Conservation (phyloP, 2,888 invertebrate genomes). For the Myopa tessellatipennis region DNA sequence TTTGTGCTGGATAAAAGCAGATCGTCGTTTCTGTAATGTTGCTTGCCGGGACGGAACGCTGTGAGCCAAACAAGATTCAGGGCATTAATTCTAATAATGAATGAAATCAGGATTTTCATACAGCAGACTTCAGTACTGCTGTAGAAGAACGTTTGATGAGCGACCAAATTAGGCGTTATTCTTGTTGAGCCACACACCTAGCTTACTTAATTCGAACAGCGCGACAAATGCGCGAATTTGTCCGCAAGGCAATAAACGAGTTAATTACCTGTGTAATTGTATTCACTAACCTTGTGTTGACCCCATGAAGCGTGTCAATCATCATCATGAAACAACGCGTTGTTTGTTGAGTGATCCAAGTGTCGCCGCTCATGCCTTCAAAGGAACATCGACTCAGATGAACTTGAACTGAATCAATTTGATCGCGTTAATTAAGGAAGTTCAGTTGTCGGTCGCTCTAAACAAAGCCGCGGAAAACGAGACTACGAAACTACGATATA, state of each 20-base stretch:
- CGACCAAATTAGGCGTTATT: too few relatives aligned
- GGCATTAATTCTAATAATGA: too few relatives aligned
- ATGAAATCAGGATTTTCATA: too few relatives aligned
- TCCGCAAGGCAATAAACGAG: not conserved
- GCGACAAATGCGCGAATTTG: not conserved
- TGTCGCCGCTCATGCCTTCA: not conserved
- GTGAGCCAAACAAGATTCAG: not conserved
- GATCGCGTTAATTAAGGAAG: conserved; percentile 8
- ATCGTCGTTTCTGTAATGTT: too few relatives aligned
- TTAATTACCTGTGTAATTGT: not conserved
- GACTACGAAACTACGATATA: too few relatives aligned
- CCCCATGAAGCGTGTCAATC: conserved; percentile 27
- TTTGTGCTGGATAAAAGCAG: not conserved
- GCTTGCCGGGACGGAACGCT: not conserved
- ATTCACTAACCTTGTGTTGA: conserved; percentile 24
- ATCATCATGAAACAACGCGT: not conserved
- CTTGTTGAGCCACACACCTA: too few relatives aligned
- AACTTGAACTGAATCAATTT: conserved; percentile 31
- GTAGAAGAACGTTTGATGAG: too few relatives aligned
- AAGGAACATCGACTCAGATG: not conserved
- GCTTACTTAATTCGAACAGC: not conserved
- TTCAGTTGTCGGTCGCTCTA: too few relatives aligned
- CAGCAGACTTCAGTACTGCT: too few relatives aligned
- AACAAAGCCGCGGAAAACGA: too few relatives aligned
- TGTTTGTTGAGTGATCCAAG: not conserved